Evolutionary conservation across 2,888 invertebrate species (phyloP), one percentile per base, ranked within the genome.

Genomic region (Dysmachus trigonus): DNA sequence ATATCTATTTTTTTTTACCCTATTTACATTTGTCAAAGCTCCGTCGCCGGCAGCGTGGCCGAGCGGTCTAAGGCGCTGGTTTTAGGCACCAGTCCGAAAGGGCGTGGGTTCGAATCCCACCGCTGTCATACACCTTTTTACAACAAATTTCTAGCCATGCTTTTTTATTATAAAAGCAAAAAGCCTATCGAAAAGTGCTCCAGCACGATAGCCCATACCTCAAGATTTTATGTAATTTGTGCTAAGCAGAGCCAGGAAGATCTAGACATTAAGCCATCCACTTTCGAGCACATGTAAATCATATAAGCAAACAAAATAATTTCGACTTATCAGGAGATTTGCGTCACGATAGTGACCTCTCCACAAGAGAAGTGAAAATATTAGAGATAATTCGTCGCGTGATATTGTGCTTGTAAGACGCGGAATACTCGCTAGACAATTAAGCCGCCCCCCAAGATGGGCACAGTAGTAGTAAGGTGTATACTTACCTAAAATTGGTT

Each of bases 401-500:
- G 22, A 62, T 62, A 18, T 62, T 6, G 47, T 1, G 10, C 8
- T 62, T 27, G 7, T 22, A 27, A 62, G 10, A 13, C 10, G 62
- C 7, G 62, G 10, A 22, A 62, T 7, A 62, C 6, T 62, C 47
- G 18, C 47, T 47, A 22, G 10, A 18, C 10, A 62, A 27, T 62
- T 3, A 62, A 27, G 0, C 10, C 62, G 22, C 22, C 62, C 27
- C 27, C 22, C 7, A 18, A 47, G 47, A 5, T 47, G n/a, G 47
- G n/a, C n/a, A 10, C 10, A 8, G 8, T 27, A 22, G 4, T 6
- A 8, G 8, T 27, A 22, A 13, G n/a, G n/a, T 47, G 47, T 5
- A 3, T 41, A 89, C 92, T 92, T 91, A 96, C 98, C 98, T 94
- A 98, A 93, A 90, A 98, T 96, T 88, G 97, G 96, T 92, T 96